Evolutionary conservation across 2,888 invertebrate species (phyloP).

Genomic region (Micoletzkya japonica): DNA sequence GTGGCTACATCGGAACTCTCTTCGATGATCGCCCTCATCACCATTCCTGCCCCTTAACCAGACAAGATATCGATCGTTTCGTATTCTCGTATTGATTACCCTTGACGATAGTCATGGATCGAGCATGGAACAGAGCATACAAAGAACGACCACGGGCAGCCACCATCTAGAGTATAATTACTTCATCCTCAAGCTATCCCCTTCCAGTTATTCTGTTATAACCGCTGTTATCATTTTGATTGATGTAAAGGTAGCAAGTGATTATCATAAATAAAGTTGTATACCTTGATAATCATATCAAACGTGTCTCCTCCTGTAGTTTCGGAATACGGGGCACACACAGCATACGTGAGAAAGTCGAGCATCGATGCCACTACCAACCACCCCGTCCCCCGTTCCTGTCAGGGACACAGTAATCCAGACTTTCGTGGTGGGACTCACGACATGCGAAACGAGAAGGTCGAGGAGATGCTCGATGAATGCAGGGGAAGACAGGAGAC

Average conservation of each 20-base stretch:
- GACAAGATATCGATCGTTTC: background rate
- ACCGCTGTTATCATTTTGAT: no score
- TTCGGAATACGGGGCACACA: slow-evolving; percentile 98
- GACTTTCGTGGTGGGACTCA: slow-evolving; percentile 68
- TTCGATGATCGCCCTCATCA: slow-evolving; percentile 95
- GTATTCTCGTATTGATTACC: slow-evolving; percentile 68
- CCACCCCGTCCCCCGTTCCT: slow-evolving; percentile 90
- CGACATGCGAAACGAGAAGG: slow-evolving; percentile 92
- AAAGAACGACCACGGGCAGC: slow-evolving; percentile 86
- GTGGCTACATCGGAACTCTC: slow-evolving; percentile 86
- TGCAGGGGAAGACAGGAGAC: slow-evolving; percentile 81
- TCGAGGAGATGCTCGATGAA: slow-evolving; percentile 90
- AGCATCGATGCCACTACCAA: slow-evolving; percentile 94
- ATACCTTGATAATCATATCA: slow-evolving; percentile 50
- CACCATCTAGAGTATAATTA: slow-evolving; percentile 76
- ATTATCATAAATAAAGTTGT: no score
- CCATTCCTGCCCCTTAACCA: slow-evolving; percentile 77
- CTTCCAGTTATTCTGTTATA: background rate
- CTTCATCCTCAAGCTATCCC: background rate
- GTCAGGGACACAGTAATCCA: slow-evolving; percentile 48
- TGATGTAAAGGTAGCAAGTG: no score
- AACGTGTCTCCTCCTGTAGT: slow-evolving; percentile 96
- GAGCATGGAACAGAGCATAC: slow-evolving; percentile 88
- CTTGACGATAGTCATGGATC: slow-evolving; percentile 95
- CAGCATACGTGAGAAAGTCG: slow-evolving; percentile 93